Base-by-base conservation (phyloP, 2,113 vertebrate genomes). In the Eolophus roseicapilla region DNA sequence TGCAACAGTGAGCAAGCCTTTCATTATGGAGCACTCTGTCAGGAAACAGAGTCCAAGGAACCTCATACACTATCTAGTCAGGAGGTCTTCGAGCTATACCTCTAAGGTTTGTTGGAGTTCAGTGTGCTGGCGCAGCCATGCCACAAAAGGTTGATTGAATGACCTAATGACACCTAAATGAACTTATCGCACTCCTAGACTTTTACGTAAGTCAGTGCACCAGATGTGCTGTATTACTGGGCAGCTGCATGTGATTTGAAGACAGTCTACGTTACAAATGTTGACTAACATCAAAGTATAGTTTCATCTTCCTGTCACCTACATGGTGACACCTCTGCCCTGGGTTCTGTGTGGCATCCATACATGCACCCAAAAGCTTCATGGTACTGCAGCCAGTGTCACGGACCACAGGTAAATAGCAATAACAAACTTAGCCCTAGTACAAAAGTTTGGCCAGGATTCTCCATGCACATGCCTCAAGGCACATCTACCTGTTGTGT, bases 11-110 rank as follows among this genome's bases (percentile, higher is more conserved):
- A 47, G 17, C 13, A 76, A 60, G 18, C 37, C 25, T 92, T 78
- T 41, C 16, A 11, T 55, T 11, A 55, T 0, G 0, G 17, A 46
- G 35, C 47, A 13, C 11, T 46, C 0, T 0, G 10, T 14, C 47
- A 80, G 28, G 25, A 64, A 76, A 87, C 8, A 0, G 2, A 74
- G 60, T 9, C 11, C 59, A 39, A 7, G 6, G 5, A 49, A 9
- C 12, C 27, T 63, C 35, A 29, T 10, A 11, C 2, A 2, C 20
- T 13, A 17, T 35, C 27, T 6, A 2, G 17, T 57, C 47, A 37
- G 1, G 4, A 27, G 46, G 17, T 50, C 47, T 71, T 41, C 2
- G 1, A 76, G 37, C 24, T 82, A 35, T 7, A 13, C 6, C 39
- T 29, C 1, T 15, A 52, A 62, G 49, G 13, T 24, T 77, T 64